Evolutionary conservation across 2,113 vertebrate genomes (phyloP).

Genomic region (Elephantulus edwardii): DNA sequence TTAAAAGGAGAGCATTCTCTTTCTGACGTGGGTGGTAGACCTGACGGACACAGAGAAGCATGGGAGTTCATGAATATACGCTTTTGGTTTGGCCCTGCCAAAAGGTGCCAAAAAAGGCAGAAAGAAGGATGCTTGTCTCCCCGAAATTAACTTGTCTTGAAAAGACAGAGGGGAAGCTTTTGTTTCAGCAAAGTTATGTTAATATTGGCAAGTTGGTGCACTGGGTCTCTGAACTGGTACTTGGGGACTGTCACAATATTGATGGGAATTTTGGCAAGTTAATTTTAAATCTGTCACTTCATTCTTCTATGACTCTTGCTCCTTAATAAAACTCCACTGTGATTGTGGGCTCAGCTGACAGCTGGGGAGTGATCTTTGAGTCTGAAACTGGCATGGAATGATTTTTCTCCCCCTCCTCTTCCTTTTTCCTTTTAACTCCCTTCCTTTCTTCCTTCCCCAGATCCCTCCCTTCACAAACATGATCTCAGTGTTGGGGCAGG

Average conservation of each 20-base stretch:
- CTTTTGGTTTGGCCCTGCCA: slow-evolving; percentile 7
- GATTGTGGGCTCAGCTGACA: slow-evolving; percentile 66
- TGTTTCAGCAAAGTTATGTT: slow-evolving; percentile 52
- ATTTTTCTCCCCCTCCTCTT: not conserved
- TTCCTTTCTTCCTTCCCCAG: not conserved
- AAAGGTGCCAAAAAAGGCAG: not conserved
- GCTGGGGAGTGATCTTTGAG: slow-evolving; percentile 61
- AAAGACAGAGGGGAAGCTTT: slow-evolving; percentile 64
- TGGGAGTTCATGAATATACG: not conserved
- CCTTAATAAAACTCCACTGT: slow-evolving; percentile 72
- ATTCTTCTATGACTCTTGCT: slow-evolving; percentile 61
- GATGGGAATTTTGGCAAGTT: slow-evolving; percentile 83
- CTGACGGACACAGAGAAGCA: not conserved
- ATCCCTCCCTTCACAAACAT: not conserved
- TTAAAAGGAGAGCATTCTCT: not conserved
- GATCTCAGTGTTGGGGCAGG: not conserved
- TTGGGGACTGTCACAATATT: slow-evolving; percentile 81
- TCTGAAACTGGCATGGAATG: not conserved
- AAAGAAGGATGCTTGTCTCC: slow-evolving; percentile 28
- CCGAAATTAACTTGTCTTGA: slow-evolving; percentile 47
- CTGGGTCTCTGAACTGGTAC: slow-evolving; percentile 66
- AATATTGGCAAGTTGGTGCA: slow-evolving; percentile 67
- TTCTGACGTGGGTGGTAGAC: not conserved
- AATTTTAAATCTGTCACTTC: slow-evolving; percentile 83
- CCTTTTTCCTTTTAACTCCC: too few species aligned